Evolutionary conservation across 2,888 invertebrate genomes (phyloP), one percentile per base, ranked within the genome.

Genomic region (Exocentrus adspersus): DNA sequence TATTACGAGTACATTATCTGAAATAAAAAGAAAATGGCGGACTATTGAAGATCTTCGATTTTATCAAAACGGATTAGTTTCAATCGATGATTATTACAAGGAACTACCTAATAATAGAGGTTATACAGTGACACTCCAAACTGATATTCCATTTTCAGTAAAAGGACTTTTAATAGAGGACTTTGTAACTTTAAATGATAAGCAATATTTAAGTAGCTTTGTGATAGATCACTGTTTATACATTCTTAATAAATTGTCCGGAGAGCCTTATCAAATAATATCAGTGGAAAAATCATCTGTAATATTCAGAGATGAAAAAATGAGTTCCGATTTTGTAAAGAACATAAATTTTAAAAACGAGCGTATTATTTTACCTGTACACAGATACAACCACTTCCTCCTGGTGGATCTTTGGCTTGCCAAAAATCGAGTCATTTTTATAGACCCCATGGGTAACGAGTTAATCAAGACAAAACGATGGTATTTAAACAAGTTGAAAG

Each of bases 171-270:
- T 58, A 14, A 46, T 46, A 9, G 45, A 52, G 14, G 63, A 63
- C 41, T 63, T 59, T 17, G 0, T 37, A 12, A 59, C 46, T 10
- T 21, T 58, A 7, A 46, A 53, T 41, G 20, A 46, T 17, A 41
- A 41, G 41, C 21, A 58, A 12, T 63, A 50, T 43, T n/a, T 63
- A 17, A 53, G 24, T 7, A 59, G 52, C 37, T 63, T 63, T 16
- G 42, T 63, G 9, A 45, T 63, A 10, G 59, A 63, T 19, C 52
- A 53, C 17, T 53, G 58, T 12, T 45, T 62, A 20, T 24, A 50
- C n/a, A 37, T 58, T 21, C 10, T 52, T 10, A 62, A 62, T 32
- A 28, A 24, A 2, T 1, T 14, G 2, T 12, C 9, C n/a, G 21
- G 14, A n/a, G 16, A 54, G 6, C 46, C 41, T 9, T 54, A 9